Evolutionary conservation across 2,797 vertebrate species (phyloP).

Genomic region (Columba guinea): DNA sequence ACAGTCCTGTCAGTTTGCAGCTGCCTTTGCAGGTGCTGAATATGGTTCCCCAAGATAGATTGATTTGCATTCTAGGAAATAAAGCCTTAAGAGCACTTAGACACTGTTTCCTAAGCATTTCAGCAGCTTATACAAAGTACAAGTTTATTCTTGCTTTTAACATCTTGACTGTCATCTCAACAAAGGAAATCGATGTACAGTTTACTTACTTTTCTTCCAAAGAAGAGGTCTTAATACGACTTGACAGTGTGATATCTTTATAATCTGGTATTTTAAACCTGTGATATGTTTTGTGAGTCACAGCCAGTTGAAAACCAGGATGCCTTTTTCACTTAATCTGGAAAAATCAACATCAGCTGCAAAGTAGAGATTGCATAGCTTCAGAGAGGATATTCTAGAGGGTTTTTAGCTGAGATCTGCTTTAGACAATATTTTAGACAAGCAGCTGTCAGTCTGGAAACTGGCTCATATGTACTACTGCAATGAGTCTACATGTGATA

Average conservation of each 20-base stretch:
- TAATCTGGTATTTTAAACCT: background rate
- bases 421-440: background rate
- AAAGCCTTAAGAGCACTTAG: background rate
- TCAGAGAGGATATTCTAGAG: background rate
- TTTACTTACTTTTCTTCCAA: background rate
- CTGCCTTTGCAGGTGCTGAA: background rate
- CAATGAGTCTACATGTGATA: background rate
- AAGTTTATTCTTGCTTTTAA: background rate
- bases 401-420: background rate
- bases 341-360: background rate
- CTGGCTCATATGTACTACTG: background rate
- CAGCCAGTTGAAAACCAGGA: background rate
- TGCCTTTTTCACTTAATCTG: background rate
- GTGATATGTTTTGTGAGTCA: background rate
- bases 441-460: background rate
- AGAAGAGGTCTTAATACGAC: background rate
- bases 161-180: background rate
- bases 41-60: background rate
- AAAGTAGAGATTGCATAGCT: background rate
- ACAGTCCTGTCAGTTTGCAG: constrained; percentile 19
- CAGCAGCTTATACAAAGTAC: background rate
- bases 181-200: background rate
- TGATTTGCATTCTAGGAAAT: background rate
- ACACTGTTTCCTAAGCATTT: background rate
- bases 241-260: background rate